These are phyloP conservation scores for Himalopsyche anomala DNA, from an alignment of 2,888 invertebrate species.

Conservation along the genomic window DNA sequence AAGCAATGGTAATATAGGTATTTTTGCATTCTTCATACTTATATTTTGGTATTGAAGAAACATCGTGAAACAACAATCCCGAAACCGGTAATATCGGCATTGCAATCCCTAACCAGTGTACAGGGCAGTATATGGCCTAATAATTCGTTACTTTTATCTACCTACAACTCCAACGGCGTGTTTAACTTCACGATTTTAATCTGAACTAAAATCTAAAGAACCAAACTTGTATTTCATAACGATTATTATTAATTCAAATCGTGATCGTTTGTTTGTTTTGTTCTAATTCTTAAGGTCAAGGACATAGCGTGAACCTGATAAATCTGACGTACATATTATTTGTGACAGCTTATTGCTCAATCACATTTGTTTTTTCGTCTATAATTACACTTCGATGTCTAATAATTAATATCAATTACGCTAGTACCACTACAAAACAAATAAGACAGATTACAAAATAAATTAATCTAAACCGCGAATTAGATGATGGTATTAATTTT, in stretches of 20 bases:
- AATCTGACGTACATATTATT: not conserved
- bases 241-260: conserved; percentile 10
- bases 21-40: no score
- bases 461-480: no score
- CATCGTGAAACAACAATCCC: no score
- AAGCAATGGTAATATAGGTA: no score
- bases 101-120: no score
- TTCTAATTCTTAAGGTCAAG: conserved; percentile 9
- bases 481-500: no score
- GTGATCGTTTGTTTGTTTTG: conserved; percentile 17
- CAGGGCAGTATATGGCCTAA: not conserved
- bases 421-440: no score
- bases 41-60: no score
- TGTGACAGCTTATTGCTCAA: conserved; percentile 21
- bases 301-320: conserved; percentile 3
- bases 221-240: not conserved
- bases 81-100: no score
- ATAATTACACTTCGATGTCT: not conserved
- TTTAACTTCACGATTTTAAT: not conserved
- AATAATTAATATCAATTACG: not conserved
- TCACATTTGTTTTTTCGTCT: not conserved
- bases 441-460: no score
- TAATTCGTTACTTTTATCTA: not conserved
- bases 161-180: not conserved
- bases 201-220: not conserved